Percentiles rank a stretch among this genome's conserved stretches.
These are phyloP conservation scores for Pangasianodon hypophthalmus DNA, from an alignment of 2,113 vertebrate species.

Conservation along the genomic window DNA sequence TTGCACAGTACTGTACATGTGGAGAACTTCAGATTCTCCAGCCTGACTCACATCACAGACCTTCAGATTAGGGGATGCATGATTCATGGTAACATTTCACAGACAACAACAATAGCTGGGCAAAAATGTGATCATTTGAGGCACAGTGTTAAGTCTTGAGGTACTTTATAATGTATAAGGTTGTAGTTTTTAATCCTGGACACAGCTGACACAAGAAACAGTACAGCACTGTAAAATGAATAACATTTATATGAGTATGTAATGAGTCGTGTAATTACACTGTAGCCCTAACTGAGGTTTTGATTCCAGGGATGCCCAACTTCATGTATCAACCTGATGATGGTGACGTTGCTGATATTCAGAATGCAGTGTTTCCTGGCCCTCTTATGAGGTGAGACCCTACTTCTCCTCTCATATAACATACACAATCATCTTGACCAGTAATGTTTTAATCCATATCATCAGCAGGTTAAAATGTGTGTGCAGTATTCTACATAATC, in stretches of 20 bases:
- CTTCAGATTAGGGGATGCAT: too few species aligned
- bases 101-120: too few species aligned
- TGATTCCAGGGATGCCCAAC: neutral
- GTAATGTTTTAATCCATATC: neutral
- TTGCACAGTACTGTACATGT: too few species aligned
- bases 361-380: neutral
- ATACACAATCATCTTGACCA: neutral
- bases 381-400: constrained; percentile 1
- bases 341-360: accelerated
- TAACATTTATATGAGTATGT: neutral
- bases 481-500: neutral
- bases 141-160: neutral
- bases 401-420: neutral
- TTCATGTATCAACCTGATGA: neutral
- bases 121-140: neutral
- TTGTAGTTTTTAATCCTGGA: neutral
- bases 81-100: too few species aligned
- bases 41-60: too few species aligned
- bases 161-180: neutral
- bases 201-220: neutral
- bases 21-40: too few species aligned
- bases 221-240: neutral
- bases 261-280: neutral
- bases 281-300: neutral
- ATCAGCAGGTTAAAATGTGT: neutral